phyloP scores from a whole-genome alignment of 2,888 invertebrate species.

The Parasteatoda lunata region DNA sequence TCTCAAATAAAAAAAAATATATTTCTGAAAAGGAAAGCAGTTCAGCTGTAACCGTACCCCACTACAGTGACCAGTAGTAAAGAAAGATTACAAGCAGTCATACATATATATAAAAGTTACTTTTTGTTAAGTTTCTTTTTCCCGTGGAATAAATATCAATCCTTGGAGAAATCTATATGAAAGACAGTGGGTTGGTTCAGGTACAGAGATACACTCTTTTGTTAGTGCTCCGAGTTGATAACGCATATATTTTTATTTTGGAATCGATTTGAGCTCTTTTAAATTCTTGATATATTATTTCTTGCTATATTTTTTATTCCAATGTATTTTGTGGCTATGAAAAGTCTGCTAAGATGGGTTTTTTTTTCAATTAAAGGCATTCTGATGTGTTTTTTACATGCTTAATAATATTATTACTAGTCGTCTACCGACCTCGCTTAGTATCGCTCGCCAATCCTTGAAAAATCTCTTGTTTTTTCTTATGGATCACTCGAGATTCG shows the following conservation, averaged over 20 bases:
- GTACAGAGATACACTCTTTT: neutral
- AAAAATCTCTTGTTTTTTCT: too few relatives aligned
- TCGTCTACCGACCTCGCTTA: too few relatives aligned
- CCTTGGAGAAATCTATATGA: constrained; percentile 14
- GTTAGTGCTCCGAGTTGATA: neutral
- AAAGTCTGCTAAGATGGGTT: too few relatives aligned
- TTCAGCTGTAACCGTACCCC: constrained; percentile 40
- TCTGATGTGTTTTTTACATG: too few relatives aligned
- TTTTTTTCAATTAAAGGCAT: too few relatives aligned
- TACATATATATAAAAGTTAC: constrained; percentile 40
- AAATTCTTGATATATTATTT: neutral
- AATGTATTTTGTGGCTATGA: too few relatives aligned
- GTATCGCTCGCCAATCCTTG: too few relatives aligned
- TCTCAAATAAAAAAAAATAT: constrained; percentile 27
- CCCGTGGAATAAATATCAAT: constrained; percentile 10
- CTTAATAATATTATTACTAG: too few relatives aligned
- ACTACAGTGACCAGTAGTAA: constrained; percentile 44
- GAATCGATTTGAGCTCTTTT: neutral
- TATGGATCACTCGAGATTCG: too few relatives aligned
- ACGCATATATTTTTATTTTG: neutral
- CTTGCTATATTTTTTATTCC: too few relatives aligned
- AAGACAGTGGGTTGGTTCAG: neutral
- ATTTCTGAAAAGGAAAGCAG: constrained; percentile 21
- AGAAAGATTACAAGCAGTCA: constrained; percentile 55
- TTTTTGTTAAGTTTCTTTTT: neutral